Evolutionary conservation across 2,888 invertebrate genomes (phyloP).

Genomic region (Leucophenga montana): DNA sequence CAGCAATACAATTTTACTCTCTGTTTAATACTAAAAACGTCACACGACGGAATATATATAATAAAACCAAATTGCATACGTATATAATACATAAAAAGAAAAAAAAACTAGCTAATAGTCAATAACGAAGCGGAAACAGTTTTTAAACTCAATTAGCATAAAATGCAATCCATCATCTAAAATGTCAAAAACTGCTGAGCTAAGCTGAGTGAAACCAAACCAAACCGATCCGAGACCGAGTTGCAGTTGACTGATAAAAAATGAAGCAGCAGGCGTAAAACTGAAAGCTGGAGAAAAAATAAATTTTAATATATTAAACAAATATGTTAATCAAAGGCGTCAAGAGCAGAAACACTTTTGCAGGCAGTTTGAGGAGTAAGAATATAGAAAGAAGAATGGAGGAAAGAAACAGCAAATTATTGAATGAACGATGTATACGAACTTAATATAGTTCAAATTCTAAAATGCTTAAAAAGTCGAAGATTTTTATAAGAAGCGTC

Average conservation of each 20-base stretch:
- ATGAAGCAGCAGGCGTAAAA: constrained; percentile 25
- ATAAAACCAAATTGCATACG: no score
- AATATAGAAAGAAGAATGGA: no score
- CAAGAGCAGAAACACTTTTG: constrained; percentile 21
- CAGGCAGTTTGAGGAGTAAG: background rate
- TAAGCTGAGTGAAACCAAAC: constrained; percentile 60
- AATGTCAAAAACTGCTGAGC: constrained; percentile 72
- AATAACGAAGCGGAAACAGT: constrained; percentile 40
- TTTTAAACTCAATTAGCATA: constrained; percentile 65
- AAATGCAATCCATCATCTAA: constrained; percentile 70
- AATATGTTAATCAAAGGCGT: constrained; percentile 56
- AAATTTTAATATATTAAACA: constrained; percentile 60
- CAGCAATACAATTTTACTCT: no score
- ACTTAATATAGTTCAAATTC: no score
- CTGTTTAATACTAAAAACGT: no score
- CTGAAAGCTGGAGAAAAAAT: constrained; percentile 19
- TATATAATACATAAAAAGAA: background rate
- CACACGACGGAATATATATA: no score
- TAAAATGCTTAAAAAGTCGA: no score
- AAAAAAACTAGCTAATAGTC: background rate
- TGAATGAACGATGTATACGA: no score
- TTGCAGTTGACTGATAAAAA: constrained; percentile 44
- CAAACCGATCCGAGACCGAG: background rate
- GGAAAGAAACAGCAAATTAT: no score
- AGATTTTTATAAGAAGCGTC: no score